Evolutionary conservation across 2,888 invertebrate genomes (phyloP), one percentile per base, ranked within the genome.

Genomic region (Pecten maximus): DNA sequence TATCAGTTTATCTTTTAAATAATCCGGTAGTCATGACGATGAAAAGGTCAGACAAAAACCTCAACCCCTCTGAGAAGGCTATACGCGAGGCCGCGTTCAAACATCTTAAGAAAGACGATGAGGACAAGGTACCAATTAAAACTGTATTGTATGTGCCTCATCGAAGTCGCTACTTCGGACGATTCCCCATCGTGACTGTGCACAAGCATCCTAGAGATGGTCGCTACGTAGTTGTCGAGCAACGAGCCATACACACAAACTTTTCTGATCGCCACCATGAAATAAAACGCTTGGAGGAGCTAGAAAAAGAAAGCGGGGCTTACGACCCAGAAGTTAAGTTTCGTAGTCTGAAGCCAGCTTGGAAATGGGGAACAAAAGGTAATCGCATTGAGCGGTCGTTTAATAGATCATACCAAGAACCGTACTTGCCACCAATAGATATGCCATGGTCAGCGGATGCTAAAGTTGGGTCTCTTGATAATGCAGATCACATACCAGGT

Each of bases 211-310:
- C 93, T n/a, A 91, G 88, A 60, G 92, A 95, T 92, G 95, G 95
- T 3, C 93, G 94, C 39, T 95, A 94, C 91, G 94, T 95, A 35
- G 95, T 95, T 28, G 92, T 95, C 12, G 95, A 95, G 89, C 94
- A 95, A 89, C 92, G 94, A 40, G 95, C 95, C 0, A 90, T 94
- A 40, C 92, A 94, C 90, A 94, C 94, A n/a, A 91, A 93, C 35
- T 93, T 93, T 88, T 93, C 93, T 19, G 92, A 91, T 44, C 40
- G 74, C 44, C 50, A 89, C 35, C 60, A 89, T 28, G 89, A 87
- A 35, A 86, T 91, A 8, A 35, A 74, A 88, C 74, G 16, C 10
- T 86, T 90, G 12, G 88, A 87, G 16, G 40, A 90, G 44, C 54
- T 50, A n/a, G 88, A 90, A 28, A 35, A 48, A n/a, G 48, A 90